A percentile compares a stretch with the other conserved stretches of the same genome.
These are phyloP conservation scores for Mustela lutreola DNA, from an alignment of 2,113 vertebrate species.

Conservation along the genomic window DNA sequence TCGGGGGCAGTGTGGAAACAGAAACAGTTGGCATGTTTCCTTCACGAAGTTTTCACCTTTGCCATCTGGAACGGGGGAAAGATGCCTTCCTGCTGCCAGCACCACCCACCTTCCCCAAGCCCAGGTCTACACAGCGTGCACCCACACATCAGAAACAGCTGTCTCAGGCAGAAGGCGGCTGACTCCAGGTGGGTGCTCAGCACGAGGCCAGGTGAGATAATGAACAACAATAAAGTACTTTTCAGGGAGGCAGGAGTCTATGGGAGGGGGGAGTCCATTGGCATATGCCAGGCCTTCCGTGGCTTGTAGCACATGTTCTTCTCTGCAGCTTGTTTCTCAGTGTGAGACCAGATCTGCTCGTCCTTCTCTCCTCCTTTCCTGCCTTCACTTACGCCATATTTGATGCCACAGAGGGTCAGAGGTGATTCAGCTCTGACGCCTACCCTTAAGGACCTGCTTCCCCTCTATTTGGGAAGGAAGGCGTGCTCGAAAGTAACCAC, in stretches of 20 bases:
- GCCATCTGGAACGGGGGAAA: slow-evolving; percentile 64
- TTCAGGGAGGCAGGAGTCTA: background rate
- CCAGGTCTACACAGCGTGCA: slow-evolving; percentile 46
- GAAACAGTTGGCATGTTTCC: slow-evolving; percentile 32
- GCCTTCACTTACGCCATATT: background rate
- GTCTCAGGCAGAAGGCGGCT: slow-evolving; percentile 60
- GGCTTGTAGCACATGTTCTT: background rate
- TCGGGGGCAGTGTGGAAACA: slow-evolving; percentile 1
- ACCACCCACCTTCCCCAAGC: background rate
- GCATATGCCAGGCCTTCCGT: background rate
- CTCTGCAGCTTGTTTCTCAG: slow-evolving; percentile 34
- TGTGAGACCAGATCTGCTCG: background rate
- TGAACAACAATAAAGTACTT: slow-evolving; percentile 41
- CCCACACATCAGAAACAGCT: slow-evolving; percentile 75
- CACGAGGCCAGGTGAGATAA: slow-evolving; percentile 60
- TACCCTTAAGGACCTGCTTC: background rate
- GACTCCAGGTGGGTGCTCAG: slow-evolving; percentile 46
- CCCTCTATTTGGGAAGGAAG: background rate
- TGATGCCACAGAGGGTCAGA: background rate
- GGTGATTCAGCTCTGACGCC: too few species aligned
- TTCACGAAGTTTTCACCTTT: slow-evolving; percentile 60
- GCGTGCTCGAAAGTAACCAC: background rate
- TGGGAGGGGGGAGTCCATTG: background rate
- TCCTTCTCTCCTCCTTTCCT: background rate
- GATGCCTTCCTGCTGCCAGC: slow-evolving; percentile 49